phyloP scores from a whole-genome alignment of 2,113 vertebrate genomes.

The Misgurnus anguillicaudatus region DNA sequence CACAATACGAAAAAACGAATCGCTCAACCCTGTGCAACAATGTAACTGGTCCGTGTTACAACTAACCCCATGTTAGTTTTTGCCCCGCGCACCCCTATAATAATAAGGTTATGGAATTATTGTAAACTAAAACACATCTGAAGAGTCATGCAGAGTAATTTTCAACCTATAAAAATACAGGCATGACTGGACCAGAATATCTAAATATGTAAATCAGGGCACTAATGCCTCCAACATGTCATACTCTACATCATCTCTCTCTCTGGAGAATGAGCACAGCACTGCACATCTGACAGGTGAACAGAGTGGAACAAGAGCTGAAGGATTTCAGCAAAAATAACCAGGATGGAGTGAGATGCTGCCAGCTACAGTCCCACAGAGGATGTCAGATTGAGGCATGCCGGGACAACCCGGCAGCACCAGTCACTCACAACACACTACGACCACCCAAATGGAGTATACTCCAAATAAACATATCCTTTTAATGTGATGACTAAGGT shows the following conservation, averaged over 20 bases:
- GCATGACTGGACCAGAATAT: not conserved
- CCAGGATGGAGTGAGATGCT: conserved; percentile 28
- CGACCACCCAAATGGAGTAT: not conserved
- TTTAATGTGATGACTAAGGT: not conserved
- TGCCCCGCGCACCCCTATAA: too few species aligned
- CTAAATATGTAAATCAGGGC: not conserved
- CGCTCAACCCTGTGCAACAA: too few species aligned
- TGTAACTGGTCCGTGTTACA: too few species aligned
- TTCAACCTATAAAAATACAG: too few species aligned
- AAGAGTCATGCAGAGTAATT: too few species aligned
- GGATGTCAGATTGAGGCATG: conserved; percentile 8
- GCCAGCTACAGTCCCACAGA: not conserved
- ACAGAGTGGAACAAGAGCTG: conserved; percentile 63
- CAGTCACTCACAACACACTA: conserved; percentile 22
- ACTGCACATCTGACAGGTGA: conserved; percentile 66
- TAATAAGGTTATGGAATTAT: too few species aligned
- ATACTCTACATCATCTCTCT: conserved; percentile 33
- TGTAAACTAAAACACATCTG: too few species aligned
- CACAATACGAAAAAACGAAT: too few species aligned
- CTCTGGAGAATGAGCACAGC: conserved; percentile 58
- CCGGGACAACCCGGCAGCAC: not conserved
- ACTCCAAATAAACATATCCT: not conserved
- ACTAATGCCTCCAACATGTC: not conserved
- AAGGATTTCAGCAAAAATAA: conserved; percentile 56
- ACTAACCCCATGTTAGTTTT: too few species aligned